These are phyloP conservation scores for Xestia c-nigrum DNA, from an alignment of 2,888 invertebrate species.

Conservation along the genomic window DNA sequence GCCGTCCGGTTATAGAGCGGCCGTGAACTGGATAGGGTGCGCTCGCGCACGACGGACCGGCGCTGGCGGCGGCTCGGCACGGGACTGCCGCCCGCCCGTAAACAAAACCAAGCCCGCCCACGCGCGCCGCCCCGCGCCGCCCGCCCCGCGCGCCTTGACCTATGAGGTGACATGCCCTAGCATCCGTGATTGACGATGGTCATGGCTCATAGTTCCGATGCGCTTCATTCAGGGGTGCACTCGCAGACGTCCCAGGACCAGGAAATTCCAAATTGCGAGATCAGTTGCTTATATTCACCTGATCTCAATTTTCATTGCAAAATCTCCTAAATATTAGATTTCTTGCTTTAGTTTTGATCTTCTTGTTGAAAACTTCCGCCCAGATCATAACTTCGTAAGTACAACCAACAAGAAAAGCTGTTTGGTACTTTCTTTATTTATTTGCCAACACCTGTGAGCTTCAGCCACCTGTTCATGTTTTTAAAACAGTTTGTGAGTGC, in stretches of 20 bases:
- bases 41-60: conserved; percentile 78
- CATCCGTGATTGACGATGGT: conserved; percentile 77
- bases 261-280: conserved; percentile 15
- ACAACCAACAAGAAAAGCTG: conserved; percentile 4
- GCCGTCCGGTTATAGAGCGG: conserved; percentile 88
- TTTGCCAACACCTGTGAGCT: conserved; percentile 53
- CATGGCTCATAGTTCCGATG: conserved; percentile 67
- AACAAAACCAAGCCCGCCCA: conserved; percentile 77
- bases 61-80: conserved; percentile 73
- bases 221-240: conserved; percentile 49
- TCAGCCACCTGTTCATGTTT: conserved; percentile 54
- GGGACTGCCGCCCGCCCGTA: conserved; percentile 77
- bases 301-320: background rate
- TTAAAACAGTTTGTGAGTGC: conserved; percentile 42
- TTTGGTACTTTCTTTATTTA: conserved; percentile 29
- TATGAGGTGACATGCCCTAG: conserved; percentile 76
- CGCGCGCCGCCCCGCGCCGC: conserved; percentile 70
- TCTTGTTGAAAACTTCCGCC: background rate
- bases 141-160: conserved; percentile 76
- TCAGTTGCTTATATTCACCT: background rate
- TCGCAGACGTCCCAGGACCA: conserved; percentile 3
- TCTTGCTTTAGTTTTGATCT: background rate
- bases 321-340: background rate
- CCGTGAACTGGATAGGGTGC: conserved; percentile 89
- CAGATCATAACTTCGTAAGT: background rate